A percentile compares a stretch with the other conserved stretches of the same genome.
phyloP scores from a whole-genome alignment of 2,113 vertebrate species.

The Gambusia holbrooki region DNA sequence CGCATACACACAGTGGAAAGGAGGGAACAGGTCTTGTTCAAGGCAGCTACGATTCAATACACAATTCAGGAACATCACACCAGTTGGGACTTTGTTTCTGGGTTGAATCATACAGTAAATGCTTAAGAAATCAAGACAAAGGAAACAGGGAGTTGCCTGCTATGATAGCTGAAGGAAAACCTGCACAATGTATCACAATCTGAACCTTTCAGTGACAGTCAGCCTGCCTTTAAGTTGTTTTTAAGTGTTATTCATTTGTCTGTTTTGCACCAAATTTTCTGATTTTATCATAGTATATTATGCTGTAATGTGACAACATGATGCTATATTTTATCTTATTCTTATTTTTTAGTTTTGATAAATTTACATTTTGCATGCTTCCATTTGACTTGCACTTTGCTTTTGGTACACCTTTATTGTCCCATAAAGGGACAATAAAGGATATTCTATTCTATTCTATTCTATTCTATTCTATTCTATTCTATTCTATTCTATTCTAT shows the following conservation, averaged over 20 bases:
- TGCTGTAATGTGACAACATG: background rate
- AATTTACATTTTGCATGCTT: background rate
- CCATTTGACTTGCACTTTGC: too few relatives aligned
- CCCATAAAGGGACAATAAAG: too few relatives aligned
- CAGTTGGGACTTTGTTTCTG: conserved; percentile 36
- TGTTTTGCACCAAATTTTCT: background rate
- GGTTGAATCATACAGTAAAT: conserved; percentile 53
- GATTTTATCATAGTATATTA: background rate
- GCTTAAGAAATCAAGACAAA: conserved; percentile 21
- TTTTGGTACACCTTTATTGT: too few relatives aligned
- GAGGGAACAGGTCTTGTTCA: conserved; percentile 44
- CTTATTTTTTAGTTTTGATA: too few relatives aligned
- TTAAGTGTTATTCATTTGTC: background rate
- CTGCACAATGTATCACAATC: background rate
- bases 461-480: background rate
- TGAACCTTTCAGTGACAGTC: background rate
- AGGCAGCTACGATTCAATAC: conserved; percentile 45
- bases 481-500: background rate
- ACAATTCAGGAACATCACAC: background rate
- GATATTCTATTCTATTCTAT: background rate
- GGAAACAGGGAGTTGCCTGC: background rate
- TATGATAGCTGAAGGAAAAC: conserved; percentile 31
- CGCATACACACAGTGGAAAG: background rate
- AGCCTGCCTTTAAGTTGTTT: background rate
- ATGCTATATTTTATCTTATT: background rate